These are phyloP conservation scores for Chesias legatella DNA, from an alignment of 2,888 invertebrate species.

Conservation along the genomic window DNA sequence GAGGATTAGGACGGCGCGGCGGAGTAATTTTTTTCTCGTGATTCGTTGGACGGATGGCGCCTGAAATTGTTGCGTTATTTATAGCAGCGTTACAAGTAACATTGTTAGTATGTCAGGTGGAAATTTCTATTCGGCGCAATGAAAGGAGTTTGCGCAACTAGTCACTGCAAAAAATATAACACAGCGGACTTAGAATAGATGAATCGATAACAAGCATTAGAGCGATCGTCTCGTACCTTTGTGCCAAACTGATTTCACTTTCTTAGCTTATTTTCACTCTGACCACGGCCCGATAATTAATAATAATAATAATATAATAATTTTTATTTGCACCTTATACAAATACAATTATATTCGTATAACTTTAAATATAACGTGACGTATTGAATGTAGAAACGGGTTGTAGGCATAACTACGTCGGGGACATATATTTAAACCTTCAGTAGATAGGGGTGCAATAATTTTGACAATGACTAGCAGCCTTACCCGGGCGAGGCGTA, in stretches of 20 bases:
- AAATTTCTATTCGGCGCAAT: slow-evolving; percentile 52
- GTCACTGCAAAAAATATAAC: slow-evolving; percentile 44
- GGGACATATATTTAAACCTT: slow-evolving; percentile 80
- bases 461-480: slow-evolving; percentile 81
- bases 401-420: slow-evolving; percentile 73
- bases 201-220: slow-evolving; percentile 23
- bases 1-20: slow-evolving; percentile 68
- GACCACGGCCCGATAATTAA: slow-evolving; percentile 21
- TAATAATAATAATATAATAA: too few species aligned
- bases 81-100: slow-evolving; percentile 49
- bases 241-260: slow-evolving; percentile 23
- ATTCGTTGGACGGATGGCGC: slow-evolving; percentile 62
- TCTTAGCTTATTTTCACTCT: slow-evolving; percentile 34
- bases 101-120: slow-evolving; percentile 69
- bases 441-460: slow-evolving; percentile 81
- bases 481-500: slow-evolving; percentile 76
- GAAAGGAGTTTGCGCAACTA: slow-evolving; percentile 62
- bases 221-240: slow-evolving; percentile 27
- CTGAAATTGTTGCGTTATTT: slow-evolving; percentile 67
- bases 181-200: slow-evolving; percentile 25
- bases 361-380: slow-evolving; percentile 27
- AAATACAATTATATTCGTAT: slow-evolving; percentile 23
- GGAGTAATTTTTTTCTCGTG: slow-evolving; percentile 48
- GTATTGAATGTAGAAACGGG: slow-evolving; percentile 53
- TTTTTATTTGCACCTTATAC: too few species aligned